Evolutionary conservation across 2,888 invertebrate species (phyloP).

Genomic region (Chymomyza caudatula): DNA sequence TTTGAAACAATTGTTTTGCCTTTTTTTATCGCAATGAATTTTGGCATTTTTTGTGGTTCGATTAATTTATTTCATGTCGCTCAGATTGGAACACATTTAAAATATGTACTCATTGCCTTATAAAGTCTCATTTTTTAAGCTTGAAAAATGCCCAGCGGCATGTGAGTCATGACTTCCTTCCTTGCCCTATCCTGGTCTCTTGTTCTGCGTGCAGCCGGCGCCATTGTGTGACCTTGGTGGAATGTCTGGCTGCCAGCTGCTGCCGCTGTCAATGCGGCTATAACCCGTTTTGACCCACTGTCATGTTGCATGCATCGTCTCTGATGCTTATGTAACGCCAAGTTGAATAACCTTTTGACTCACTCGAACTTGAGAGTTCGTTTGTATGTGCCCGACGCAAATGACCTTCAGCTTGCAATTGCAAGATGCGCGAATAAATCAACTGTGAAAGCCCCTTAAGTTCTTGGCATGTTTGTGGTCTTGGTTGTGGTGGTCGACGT

Average conservation of each 20-base stretch:
- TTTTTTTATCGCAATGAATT: not conserved
- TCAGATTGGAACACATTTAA: not conserved
- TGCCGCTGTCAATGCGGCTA: constrained; percentile 8
- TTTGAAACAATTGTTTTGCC: not conserved
- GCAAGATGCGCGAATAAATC: constrained; percentile 43
- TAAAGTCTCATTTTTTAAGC: not conserved
- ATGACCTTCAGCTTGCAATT: constrained; percentile 25
- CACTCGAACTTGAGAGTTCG: constrained; percentile 23
- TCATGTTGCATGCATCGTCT: constrained; percentile 47
- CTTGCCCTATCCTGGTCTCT: constrained; percentile 35
- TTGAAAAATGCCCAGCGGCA: not conserved
- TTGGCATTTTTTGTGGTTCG: not conserved
- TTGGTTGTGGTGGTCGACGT: constrained; percentile 1
- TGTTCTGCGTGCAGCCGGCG: not conserved
- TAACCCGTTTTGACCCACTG: constrained; percentile 10
- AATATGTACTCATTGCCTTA: not conserved
- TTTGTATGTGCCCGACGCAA: not conserved
- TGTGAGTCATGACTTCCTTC: constrained; percentile 11
- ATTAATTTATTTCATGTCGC: not conserved
- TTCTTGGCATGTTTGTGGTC: constrained; percentile 23
- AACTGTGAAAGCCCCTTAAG: constrained; percentile 34
- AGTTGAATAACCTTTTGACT: constrained; percentile 59
- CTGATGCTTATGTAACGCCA: constrained; percentile 53
- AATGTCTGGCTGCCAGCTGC: constrained; percentile 22
- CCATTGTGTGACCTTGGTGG: constrained; percentile 5